Evolutionary conservation across 2,797 vertebrate species (phyloP).

Genomic region (Gadopsis marmoratus): DNA sequence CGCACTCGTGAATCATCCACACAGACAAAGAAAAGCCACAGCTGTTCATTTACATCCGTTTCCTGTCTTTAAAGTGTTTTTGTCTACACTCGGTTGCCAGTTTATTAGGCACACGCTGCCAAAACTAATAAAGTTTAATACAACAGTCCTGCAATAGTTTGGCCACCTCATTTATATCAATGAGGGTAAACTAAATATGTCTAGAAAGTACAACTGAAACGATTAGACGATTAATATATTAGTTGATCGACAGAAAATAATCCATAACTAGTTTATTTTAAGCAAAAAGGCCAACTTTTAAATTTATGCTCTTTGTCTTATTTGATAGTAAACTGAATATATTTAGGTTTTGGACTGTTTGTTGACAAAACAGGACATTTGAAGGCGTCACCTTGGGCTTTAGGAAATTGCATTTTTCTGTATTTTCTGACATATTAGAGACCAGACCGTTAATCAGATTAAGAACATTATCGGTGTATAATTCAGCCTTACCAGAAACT

Average conservation of each 20-base stretch:
- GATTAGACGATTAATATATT: background rate
- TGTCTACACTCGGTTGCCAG: background rate
- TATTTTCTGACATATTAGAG: background rate
- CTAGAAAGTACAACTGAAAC: background rate
- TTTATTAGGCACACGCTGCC: background rate
- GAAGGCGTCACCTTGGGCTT: background rate
- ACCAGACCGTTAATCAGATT: background rate
- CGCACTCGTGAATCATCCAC: conserved; percentile 48
- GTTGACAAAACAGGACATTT: background rate
- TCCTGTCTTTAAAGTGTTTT: conserved; percentile 14
- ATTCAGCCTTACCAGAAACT: background rate
- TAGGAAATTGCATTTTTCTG: background rate
- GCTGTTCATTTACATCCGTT: conserved; percentile 56
- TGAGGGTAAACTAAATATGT: background rate
- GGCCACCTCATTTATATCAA: background rate
- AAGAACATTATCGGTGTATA: background rate
- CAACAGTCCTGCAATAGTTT: background rate
- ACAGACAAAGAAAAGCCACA: conserved; percentile 48
- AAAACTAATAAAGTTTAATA: background rate
- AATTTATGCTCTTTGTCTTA: background rate
- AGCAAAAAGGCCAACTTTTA: background rate
- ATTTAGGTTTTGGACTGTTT: background rate
- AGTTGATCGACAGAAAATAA: background rate
- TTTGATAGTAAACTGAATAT: background rate
- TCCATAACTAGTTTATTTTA: background rate